Base-by-base conservation (phyloP, 1,140 invertebrate species). In the Tigriopus japonicus region DNA sequence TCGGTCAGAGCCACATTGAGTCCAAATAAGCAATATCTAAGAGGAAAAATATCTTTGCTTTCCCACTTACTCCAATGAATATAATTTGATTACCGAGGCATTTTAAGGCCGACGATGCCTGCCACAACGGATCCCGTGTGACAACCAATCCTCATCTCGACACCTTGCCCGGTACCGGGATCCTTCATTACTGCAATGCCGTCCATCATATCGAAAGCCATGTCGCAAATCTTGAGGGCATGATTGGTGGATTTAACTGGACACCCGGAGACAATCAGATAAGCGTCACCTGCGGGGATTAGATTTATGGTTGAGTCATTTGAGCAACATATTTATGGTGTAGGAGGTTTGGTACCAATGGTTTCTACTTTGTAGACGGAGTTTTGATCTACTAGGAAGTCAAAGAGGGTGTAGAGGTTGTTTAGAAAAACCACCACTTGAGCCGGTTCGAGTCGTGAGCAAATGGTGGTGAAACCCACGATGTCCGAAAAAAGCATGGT, bases 141-240 rank as follows among this genome's bases (percentile, higher is more conserved):
- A 9, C 90, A 81, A 6, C 91, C 91, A 2, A 95, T 85, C 64
- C 91, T 75, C 64, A 95, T 92, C 67, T 82, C 79, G 58, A 97
- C 75, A 75, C 89, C 86, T 17, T 66, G 73, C 80, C 85, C 85
- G 66, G 87, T 90, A 6, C 87, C 91, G 21, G 90, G 87, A 73
- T 94, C 89, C 66, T 85, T 86, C 0, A 97, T 75, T 65, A 87
- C 84, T 5, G 80, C 84, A 65, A 94, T 95, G 1, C 88, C 86
- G 63, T 92, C 85, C 0, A 95, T 79, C 91, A 97, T 94, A 68
- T 96, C 92, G 17, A 97, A 72, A 0, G 92, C 90, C 86, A 98
- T 91, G 70, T 93, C 85, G 67, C 91, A 95, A 14, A 97, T 89
- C 65, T 61, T 56, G 14, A 61, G 24, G 5, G 59, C 59, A 55